Evolutionary conservation across 2,888 invertebrate genomes (phyloP).

Genomic region (Meghimatium bilineatum): DNA sequence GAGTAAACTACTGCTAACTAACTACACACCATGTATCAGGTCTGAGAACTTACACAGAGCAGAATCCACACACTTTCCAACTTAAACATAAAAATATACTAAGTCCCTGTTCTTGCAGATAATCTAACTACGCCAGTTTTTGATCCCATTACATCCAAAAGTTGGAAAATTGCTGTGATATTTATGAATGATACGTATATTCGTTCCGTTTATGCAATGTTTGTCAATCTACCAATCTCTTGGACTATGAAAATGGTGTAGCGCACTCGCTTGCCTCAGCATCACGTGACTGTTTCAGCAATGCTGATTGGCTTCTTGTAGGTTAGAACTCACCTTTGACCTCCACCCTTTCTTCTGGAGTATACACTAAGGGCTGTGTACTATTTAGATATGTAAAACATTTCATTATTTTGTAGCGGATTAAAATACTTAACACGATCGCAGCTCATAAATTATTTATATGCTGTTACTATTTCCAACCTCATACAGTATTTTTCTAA

Average conservation of each 20-base stretch:
- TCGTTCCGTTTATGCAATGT: neutral
- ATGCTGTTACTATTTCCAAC: too few species aligned
- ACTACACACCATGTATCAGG: too few species aligned
- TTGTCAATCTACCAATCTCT: neutral
- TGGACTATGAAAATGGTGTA: conserved; percentile 40
- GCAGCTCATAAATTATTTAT: too few species aligned
- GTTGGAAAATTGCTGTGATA: neutral
- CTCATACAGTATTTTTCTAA: too few species aligned
- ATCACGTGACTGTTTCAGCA: conserved; percentile 51
- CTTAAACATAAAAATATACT: neutral
- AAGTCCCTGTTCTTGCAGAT: conserved; percentile 12
- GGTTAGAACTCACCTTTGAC: conserved; percentile 14
- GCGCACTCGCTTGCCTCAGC: conserved; percentile 51
- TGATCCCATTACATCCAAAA: conserved; percentile 22
- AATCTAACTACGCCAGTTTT: neutral
- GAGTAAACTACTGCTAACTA: neutral
- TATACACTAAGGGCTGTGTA: too few species aligned
- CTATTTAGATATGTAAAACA: neutral
- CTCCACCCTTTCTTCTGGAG: neutral
- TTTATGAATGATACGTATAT: neutral
- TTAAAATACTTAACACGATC: neutral
- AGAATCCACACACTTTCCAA: neutral
- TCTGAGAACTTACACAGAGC: neutral
- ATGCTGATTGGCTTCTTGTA: conserved; percentile 50
- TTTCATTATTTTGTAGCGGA: neutral